Evolutionary conservation across 2,113 vertebrate genomes (phyloP).

Genomic region (Microtus montanus): DNA sequence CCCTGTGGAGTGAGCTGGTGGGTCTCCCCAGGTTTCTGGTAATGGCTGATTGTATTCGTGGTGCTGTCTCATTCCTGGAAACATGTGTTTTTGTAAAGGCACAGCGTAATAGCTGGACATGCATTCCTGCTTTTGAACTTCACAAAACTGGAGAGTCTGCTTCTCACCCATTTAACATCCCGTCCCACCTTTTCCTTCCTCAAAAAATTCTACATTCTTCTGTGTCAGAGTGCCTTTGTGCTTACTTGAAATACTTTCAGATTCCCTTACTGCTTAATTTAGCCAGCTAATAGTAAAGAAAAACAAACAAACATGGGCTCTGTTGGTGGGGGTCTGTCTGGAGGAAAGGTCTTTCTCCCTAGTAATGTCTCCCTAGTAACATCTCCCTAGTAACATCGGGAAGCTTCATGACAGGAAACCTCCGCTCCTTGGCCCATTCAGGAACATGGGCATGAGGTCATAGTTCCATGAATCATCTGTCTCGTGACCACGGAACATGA

Average conservation of each 20-base stretch:
- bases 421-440: not conserved
- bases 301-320: no score
- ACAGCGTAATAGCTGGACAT: not conserved
- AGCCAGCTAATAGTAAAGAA: not conserved
- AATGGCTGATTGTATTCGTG: not conserved
- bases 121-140: not conserved
- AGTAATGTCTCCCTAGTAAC: not conserved
- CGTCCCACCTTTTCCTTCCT: not conserved
- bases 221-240: not conserved
- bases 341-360: not conserved
- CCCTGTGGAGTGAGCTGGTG: rapidly evolving
- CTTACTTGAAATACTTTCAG: not conserved
- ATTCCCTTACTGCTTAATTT: not conserved
- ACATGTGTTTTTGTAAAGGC: not conserved
- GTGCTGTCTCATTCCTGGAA: not conserved
- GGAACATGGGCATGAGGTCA: not conserved
- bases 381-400: not conserved
- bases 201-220: not conserved
- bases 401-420: not conserved
- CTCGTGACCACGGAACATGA: not conserved
- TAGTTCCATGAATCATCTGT: not conserved
- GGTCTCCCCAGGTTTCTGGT: not conserved
- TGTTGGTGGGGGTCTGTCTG: not conserved
- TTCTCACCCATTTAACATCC: not conserved
- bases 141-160: not conserved